phyloP scores from a whole-genome alignment of 2,113 vertebrate species.

The Axis porcinus region DNA sequence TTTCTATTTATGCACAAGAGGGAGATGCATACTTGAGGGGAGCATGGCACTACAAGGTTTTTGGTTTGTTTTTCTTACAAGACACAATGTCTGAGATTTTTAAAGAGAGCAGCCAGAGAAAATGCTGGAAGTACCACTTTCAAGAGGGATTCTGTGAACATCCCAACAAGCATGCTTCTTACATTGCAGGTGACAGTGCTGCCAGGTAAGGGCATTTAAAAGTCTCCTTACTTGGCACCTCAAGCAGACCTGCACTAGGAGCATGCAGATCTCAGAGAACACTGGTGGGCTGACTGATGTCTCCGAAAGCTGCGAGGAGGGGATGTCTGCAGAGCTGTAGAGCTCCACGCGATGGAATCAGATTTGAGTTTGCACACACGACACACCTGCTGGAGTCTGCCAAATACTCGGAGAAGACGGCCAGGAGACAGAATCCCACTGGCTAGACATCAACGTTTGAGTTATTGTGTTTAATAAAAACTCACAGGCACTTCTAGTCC shows the following conservation, averaged over 20 bases:
- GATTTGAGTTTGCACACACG: background rate
- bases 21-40: background rate
- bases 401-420: background rate
- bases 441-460: background rate
- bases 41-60: rapidly evolving
- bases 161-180: background rate
- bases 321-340: rapidly evolving
- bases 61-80: background rate
- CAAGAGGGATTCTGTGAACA: background rate
- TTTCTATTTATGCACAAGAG: background rate
- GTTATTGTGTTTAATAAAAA: background rate
- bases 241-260: no score
- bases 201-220: background rate
- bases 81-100: background rate
- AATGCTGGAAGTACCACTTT: background rate
- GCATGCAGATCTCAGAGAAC: rapidly evolving
- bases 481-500: background rate
- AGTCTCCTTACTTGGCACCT: no score
- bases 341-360: no score
- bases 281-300: rapidly evolving
- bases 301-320: background rate
- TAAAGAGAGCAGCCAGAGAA: background rate
- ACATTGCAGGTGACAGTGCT: background rate
- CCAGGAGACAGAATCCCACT: background rate
- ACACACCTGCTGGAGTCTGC: background rate